Evolutionary conservation across 1,140 invertebrate genomes (phyloP), one percentile per base, ranked within the genome.

Genomic region (Aphis gossypii): DNA sequence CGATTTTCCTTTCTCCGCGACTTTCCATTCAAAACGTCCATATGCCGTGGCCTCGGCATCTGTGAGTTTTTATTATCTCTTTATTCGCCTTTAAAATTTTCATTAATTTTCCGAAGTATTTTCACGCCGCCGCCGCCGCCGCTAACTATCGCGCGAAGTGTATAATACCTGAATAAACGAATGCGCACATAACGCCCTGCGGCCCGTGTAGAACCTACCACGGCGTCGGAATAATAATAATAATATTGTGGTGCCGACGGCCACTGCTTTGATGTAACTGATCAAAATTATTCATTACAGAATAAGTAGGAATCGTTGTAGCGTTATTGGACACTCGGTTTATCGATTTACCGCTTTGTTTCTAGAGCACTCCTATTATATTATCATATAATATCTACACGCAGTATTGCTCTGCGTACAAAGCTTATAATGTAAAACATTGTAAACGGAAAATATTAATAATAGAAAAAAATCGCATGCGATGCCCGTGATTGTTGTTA

Each of bases 281-380:
- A 48, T 87, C 46, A 35, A 87, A 87, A 48, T 48, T 87, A 87
- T 87, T 87, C 86, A 48, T 51, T 18, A n/a, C n/a, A 51, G 86
- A 87, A 87, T 48, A 87, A 87, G 86, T 87, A 87, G 46, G 30
- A 87, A 48, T 87, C 46, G 46, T 87, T 87, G 86, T 87, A 87
- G 30, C 86, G 46, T 87, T 87, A 48, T 87, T 35, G 86, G 48
- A 76, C 60, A 76, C 60, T 76, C n/a, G 44, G 30, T 48, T 51
- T 51, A 87, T 87, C 86, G 86, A 87, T 87, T 87, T 35, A 51
- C 18, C 18, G n/a, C 86, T 46, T 87, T 46, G 30, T 87, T 48
- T 87, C 86, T 48, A n/a, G 30, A 35, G 46, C 30, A 21, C 46
- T 7, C 44, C 6, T n/a, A 87, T 76, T n/a, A 46, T 84, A 41